A percentile compares a stretch with the other conserved stretches of the same genome.
These are phyloP conservation scores for Anseranas semipalmata DNA, from an alignment of 2,113 vertebrate species.

Conservation along the genomic window DNA sequence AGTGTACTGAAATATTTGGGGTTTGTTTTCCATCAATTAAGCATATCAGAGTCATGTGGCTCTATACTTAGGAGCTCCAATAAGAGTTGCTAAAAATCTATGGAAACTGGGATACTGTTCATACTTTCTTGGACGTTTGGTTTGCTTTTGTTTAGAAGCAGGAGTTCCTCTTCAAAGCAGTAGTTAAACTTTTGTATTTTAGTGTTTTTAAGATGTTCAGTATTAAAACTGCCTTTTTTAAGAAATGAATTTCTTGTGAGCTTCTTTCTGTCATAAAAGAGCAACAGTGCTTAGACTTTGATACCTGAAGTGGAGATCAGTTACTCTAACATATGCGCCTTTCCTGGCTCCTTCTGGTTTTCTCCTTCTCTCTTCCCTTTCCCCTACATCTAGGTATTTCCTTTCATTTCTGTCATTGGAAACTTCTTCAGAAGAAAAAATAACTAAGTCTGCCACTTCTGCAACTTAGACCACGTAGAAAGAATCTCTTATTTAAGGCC, in stretches of 20 bases:
- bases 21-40: background rate
- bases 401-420: background rate
- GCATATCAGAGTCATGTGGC: background rate
- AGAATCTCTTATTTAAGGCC: background rate
- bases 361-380: background rate
- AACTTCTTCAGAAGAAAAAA: background rate
- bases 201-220: background rate
- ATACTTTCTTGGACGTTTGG: background rate
- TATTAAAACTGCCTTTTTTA: background rate
- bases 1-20: background rate
- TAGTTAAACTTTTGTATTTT: background rate
- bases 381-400: background rate
- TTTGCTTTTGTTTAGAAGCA: background rate
- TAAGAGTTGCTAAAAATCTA: background rate
- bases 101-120: background rate
- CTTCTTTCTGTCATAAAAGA: background rate
- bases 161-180: background rate
- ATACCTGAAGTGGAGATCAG: background rate
- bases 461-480: background rate
- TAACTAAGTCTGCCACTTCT: background rate
- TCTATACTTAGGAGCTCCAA: background rate
- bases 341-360: background rate
- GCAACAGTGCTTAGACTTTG: background rate
- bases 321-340: background rate
- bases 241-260: background rate